Base-by-base conservation (phyloP, 2,797 vertebrate species). In the Pseudopleuronectes americanus region DNA sequence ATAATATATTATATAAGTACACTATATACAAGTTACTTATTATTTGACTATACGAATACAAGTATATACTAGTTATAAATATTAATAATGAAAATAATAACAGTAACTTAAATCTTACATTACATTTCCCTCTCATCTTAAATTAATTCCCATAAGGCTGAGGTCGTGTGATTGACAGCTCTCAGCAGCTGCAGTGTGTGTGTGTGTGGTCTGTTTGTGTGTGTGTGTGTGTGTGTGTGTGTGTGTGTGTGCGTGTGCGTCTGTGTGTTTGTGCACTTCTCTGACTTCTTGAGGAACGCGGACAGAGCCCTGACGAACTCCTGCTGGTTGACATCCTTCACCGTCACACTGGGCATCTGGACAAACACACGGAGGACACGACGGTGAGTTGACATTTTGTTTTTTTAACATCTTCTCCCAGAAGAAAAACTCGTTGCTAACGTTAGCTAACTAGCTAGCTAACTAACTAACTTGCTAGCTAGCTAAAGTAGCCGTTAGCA, bases 251-350 rank as follows among this genome's bases (percentile, higher is more conserved):
- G 36, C 6, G 43, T 19, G 43, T 45, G 43, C 19, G 14, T 45
- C 5, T 45, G 4, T 45, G 43, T 45, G 14, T 45, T 2, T 45
- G 14, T 24, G 0, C 57, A 22, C 36, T 23, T 69, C 19, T 78
- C 94, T 92, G 64, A 96, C 95, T 96, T 96, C 79, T 96, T 96
- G 16, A 97, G 95, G 81, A 96, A 96, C 43, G 95, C 95, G 62
- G 95, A 94, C 76, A 96, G 89, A 24, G 96, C 96, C 79, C 94
- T 88, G 87, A 97, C 96, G 77, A 97, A 97, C 85, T 97, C 96
- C 90, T 96, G 96, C 95, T 97, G 96, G 92, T 97, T 96, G 62
- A 97, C 96, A 87, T 96, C 95, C 89, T 96, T 96, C 81, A 96
- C 95, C 7, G 95, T 96, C 62, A 96, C 95, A 83, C 95, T 95